Percentiles rank a stretch among this genome's conserved stretches.
Evolutionary conservation across 2,113 vertebrate species (phyloP).

Genomic region (Turdus rufiventris): DNA sequence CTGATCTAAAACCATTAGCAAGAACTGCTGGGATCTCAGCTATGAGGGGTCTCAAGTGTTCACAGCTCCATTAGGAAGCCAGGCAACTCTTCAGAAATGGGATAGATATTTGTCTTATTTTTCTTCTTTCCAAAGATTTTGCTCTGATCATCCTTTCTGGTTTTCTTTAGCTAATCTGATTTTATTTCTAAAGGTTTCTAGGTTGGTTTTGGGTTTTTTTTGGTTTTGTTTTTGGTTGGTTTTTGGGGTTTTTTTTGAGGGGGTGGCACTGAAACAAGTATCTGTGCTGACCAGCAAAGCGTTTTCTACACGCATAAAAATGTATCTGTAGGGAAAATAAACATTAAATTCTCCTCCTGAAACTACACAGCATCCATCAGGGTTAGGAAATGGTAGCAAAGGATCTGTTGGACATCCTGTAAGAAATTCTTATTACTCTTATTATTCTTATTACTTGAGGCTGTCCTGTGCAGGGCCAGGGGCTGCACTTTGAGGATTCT

Average conservation of each 20-base stretch:
- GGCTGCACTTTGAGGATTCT: not conserved
- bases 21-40: not conserved
- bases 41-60: not conserved
- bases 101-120: not conserved
- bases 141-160: not conserved
- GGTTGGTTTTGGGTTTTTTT: too few species aligned
- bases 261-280: not conserved
- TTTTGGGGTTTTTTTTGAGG: not conserved
- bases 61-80: not conserved
- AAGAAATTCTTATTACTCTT: not conserved
- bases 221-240: too few species aligned
- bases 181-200: not conserved
- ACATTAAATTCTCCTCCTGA: not conserved
- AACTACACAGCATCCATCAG: not conserved
- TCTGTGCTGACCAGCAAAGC: not conserved
- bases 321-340: not conserved
- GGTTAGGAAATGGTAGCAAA: not conserved
- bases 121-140: not conserved
- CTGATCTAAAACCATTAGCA: conserved; percentile 27
- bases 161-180: not conserved
- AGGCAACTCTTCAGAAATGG: not conserved
- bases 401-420: not conserved
- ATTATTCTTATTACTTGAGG: not conserved
- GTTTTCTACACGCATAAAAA: not conserved
- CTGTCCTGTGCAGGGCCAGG: not conserved